A percentile compares a stretch with the other conserved stretches of the same genome.
These are phyloP conservation scores for Spatulosminthurus flaviceps DNA, from an alignment of 2,888 invertebrate genomes.

Conservation along the genomic window DNA sequence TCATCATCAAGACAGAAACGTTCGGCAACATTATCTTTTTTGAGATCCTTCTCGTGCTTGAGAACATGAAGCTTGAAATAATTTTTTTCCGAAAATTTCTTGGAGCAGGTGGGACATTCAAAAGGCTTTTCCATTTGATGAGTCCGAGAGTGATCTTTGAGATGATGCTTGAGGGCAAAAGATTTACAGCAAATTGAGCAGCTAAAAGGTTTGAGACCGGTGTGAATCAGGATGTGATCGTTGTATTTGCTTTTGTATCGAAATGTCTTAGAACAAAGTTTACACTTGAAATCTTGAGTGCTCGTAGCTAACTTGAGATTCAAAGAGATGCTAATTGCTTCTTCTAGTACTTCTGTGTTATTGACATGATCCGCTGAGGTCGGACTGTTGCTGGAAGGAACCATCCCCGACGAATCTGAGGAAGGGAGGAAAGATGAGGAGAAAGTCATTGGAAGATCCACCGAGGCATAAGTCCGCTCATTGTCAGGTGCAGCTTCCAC, in stretches of 20 bases:
- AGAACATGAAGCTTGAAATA: conserved; percentile 24
- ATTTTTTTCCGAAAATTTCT: background rate
- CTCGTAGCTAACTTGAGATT: background rate
- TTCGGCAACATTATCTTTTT: background rate
- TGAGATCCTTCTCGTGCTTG: background rate
- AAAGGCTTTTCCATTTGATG: background rate
- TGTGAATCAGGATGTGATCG: conserved; percentile 11
- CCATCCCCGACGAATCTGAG: background rate
- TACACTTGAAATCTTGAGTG: background rate
- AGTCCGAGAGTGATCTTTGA: conserved; percentile 16
- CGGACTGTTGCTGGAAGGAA: background rate
- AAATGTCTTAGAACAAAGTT: conserved; percentile 4
- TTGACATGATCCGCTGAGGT: background rate
- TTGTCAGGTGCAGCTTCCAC: background rate
- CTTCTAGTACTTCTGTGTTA: background rate
- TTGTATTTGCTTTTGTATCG: conserved; percentile 31
- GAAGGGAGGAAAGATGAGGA: background rate
- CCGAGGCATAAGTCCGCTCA: background rate
- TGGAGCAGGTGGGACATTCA: conserved; percentile 1
- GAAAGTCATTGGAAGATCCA: background rate
- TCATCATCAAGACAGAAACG: too few relatives aligned
- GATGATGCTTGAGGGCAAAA: conserved; percentile 19
- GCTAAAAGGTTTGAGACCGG: conserved; percentile 3
- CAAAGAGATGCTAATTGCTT: background rate
- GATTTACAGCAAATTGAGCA: conserved; percentile 11